Conservation (phyloP, 1,140 invertebrate genomes). For the Mamestra configurata region DNA sequence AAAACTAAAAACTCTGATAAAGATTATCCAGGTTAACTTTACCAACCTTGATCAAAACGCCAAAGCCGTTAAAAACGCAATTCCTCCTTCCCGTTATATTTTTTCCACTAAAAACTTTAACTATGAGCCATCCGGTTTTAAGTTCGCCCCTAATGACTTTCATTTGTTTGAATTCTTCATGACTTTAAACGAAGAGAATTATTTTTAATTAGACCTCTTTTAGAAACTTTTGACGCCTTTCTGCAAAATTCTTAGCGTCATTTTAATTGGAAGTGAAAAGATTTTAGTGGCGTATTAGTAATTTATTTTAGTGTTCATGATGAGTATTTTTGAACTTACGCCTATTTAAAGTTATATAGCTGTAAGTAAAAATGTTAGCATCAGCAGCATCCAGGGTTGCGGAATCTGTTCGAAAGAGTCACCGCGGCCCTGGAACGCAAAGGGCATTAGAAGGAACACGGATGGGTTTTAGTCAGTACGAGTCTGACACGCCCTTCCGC, state of each 20-base stretch:
- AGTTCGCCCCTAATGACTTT: constrained; percentile 7
- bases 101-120: neutral
- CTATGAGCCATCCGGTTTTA: constrained; percentile 7
- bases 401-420: too few species aligned
- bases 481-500: too few species aligned
- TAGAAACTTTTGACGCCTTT: constrained; percentile 6
- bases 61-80: neutral
- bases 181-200: constrained; percentile 18
- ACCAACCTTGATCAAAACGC: too few species aligned
- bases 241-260: neutral
- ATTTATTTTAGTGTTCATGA: neutral
- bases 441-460: too few species aligned
- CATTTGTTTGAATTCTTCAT: constrained; percentile 37
- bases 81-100: neutral
- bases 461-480: too few species aligned
- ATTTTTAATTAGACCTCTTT: constrained; percentile 36
- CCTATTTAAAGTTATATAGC: too few species aligned
- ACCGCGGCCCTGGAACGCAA: too few species aligned
- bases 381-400: too few species aligned
- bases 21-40: too few species aligned
- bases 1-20: too few species aligned
- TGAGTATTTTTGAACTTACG: too few species aligned
- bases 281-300: neutral
- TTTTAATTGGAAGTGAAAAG: neutral
- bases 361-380: too few species aligned